These are phyloP conservation scores for Hypotaenidia philippensis DNA, from an alignment of 2,797 vertebrate genomes.

Conservation along the genomic window DNA sequence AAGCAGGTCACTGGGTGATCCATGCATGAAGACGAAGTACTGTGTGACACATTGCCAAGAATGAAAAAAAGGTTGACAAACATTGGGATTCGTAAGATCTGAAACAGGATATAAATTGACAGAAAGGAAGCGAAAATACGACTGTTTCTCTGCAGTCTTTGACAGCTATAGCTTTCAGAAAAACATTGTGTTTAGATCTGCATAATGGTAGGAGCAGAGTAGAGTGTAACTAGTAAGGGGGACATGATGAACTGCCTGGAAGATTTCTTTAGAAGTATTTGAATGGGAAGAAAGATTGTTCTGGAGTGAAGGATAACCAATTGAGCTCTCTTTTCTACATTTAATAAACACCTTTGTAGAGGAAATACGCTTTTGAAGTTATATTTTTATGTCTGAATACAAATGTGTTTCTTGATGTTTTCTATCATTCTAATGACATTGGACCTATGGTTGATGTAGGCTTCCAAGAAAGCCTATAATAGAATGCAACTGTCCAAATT, in stretches of 20 bases:
- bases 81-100: neutral
- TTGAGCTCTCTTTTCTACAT: neutral
- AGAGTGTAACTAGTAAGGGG: neutral
- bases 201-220: neutral
- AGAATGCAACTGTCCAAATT: neutral
- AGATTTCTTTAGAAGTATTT: neutral
- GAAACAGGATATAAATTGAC: slow-evolving; percentile 33
- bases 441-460: neutral
- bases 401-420: neutral
- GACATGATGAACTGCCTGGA: neutral
- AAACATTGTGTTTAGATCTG: neutral
- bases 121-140: slow-evolving; percentile 2
- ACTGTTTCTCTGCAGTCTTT: slow-evolving; percentile 17
- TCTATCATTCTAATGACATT: neutral
- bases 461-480: neutral
- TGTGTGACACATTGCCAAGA: slow-evolving; percentile 19
- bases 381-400: neutral
- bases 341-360: neutral
- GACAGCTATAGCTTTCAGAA: slow-evolving; percentile 30
- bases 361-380: neutral
- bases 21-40: neutral
- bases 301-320: neutral
- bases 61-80: neutral
- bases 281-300: neutral
- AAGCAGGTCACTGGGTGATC: neutral